Base-by-base conservation (phyloP, 2,797 vertebrate genomes). In the Poliocrania exsul region DNA sequence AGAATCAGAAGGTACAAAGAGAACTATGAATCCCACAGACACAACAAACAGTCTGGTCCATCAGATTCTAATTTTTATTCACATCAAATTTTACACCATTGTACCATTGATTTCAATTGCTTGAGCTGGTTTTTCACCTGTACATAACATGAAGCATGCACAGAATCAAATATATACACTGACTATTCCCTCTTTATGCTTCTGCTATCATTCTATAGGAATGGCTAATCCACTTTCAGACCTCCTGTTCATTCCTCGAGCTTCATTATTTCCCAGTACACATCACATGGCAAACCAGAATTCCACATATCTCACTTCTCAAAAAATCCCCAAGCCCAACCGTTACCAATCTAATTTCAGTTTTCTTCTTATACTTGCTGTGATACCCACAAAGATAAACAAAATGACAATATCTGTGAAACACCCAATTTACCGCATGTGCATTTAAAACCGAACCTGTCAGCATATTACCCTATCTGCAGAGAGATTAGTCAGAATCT, bases 401-500 rank as follows among this genome's bases (percentile, higher is more conserved):
- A 35, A 75, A 93, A 92, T 19, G 26, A 23, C 42, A 90, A 18
- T 58, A 58, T 85, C 66, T 79, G 66, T 75, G 69, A 90, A 91
- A 87, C 54, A 72, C 24, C 29, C 42, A 58, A 47, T 74, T 67
- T 83, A 47, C 29, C 38, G 54, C 40, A 25, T 42, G 33, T 15
- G 4, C 72, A 66, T 81, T 93, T 79, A 79, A 90, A 91, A 74
- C 46, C 6, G 7, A 89, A 84, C 58, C 74, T 37, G 37, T 71
- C 72, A 86, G 91, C 79, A 83, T 37, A 28, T 92, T 87, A 88
- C 19, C 33, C 35, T 71, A 91, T 73, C 75, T 77, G 67, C 62
- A 82, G 65, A 83, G 64, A 86, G 62, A 90, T 94, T 80, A 79
- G 47, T 81, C 78, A 91, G 71, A 78, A 78, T 82, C 70, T 90